Conservation (phyloP, 2,797 vertebrate genomes). For the Alosa sapidissima region DNA sequence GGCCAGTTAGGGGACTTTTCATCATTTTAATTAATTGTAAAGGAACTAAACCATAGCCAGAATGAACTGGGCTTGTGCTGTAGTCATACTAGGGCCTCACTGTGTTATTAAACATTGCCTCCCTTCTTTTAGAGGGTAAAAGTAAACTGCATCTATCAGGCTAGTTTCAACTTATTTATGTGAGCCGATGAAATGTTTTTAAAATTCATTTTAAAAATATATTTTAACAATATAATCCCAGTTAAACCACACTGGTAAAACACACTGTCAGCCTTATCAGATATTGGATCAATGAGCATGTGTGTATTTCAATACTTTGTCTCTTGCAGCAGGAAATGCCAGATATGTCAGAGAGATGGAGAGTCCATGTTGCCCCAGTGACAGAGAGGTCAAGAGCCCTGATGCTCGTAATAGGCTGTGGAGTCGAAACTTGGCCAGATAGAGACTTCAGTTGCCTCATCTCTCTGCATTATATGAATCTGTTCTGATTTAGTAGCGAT, state of each 20-base stretch:
- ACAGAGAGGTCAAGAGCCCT: not conserved
- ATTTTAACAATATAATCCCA: not conserved
- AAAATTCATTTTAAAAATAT: no score
- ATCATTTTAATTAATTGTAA: slow-evolving; percentile 57
- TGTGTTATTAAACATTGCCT: not conserved
- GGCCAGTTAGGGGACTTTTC: slow-evolving; percentile 56
- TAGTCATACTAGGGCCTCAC: not conserved
- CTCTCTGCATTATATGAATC: not conserved
- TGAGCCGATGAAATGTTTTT: not conserved
- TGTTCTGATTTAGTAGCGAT: no score
- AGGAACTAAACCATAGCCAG: slow-evolving; percentile 55
- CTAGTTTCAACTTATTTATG: not conserved
- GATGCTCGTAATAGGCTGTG: not conserved
- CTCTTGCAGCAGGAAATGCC: not conserved
- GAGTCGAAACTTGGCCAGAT: not conserved
- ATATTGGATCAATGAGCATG: not conserved
- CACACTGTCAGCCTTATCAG: not conserved
- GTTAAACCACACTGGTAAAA: not conserved
- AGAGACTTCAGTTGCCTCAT: not conserved
- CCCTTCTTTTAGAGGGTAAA: not conserved
- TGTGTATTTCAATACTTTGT: not conserved
- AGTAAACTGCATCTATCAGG: not conserved
- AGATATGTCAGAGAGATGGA: not conserved
- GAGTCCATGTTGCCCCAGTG: not conserved
- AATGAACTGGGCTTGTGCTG: slow-evolving; percentile 36